phyloP scores from a whole-genome alignment of 2,797 vertebrate genomes.

The Clangula hyemalis region DNA sequence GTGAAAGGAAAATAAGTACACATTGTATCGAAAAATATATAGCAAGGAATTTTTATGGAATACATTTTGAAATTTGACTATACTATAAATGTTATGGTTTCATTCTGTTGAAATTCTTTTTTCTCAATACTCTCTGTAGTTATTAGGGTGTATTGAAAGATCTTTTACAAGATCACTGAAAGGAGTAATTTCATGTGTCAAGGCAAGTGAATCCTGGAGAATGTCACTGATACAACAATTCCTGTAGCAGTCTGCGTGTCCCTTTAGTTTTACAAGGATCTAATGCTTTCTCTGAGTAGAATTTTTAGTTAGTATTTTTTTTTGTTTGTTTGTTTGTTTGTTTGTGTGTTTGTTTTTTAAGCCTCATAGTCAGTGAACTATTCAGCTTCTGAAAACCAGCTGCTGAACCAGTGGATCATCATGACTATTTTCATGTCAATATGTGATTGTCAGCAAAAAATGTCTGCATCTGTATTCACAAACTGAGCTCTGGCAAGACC shows the following conservation, averaged over 20 bases:
- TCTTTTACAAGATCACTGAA: not conserved
- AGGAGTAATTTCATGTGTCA: not conserved
- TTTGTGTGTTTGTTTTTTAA: not conserved
- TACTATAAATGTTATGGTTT: not conserved
- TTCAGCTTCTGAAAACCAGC: not conserved
- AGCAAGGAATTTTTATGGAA: not conserved
- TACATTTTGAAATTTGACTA: not conserved
- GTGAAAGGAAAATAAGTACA: not conserved
- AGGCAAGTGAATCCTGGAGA: not conserved
- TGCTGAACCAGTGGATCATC: not conserved
- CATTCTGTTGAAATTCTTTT: not conserved
- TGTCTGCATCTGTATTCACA: not conserved
- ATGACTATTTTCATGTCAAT: not conserved
- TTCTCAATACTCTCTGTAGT: not conserved
- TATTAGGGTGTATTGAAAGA: not conserved
- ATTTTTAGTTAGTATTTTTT: not conserved
- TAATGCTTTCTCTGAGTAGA: not conserved
- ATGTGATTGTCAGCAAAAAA: not conserved
- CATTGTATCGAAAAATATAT: not conserved
- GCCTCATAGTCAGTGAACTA: not conserved
- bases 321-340: too few species aligned
- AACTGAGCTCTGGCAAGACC: not conserved
- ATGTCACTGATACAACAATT: not conserved
- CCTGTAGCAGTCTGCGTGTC: not conserved
- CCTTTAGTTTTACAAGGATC: not conserved